Evolutionary conservation across 2,888 invertebrate genomes (phyloP).

Genomic region (Monochamus alternatus): DNA sequence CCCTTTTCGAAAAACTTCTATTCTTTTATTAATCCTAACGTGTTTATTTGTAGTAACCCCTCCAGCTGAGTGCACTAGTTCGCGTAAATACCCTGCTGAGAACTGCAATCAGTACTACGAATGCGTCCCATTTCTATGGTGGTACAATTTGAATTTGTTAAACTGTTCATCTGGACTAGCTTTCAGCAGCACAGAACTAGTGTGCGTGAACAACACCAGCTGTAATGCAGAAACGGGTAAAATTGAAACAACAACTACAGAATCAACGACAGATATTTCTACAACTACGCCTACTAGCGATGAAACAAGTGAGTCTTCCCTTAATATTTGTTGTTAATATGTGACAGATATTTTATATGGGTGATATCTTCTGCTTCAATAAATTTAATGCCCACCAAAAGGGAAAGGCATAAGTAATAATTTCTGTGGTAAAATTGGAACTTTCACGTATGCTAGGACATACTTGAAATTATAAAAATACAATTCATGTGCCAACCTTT

Average conservation of each 20-base stretch:
- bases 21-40: background rate
- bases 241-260: background rate
- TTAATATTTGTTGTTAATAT: too few relatives aligned
- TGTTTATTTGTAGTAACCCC: background rate
- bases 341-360: too few relatives aligned
- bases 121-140: conserved; percentile 36
- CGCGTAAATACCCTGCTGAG: conserved; percentile 19
- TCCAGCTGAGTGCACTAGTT: background rate
- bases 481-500: too few relatives aligned
- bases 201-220: background rate
- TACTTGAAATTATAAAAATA: too few relatives aligned
- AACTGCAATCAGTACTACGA: conserved; percentile 22
- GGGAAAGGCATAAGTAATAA: too few relatives aligned
- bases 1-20: background rate
- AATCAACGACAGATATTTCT: background rate
- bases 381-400: too few relatives aligned
- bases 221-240: conserved; percentile 2
- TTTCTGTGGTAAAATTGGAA: too few relatives aligned
- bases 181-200: background rate
- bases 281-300: background rate
- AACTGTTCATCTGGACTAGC: conserved; percentile 8
- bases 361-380: too few relatives aligned
- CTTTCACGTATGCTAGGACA: too few relatives aligned
- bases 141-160: conserved; percentile 39
- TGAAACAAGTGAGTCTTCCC: too few relatives aligned